Evolutionary conservation across 1,140 invertebrate genomes (phyloP).

Genomic region (Diploscapter pachys): DNA sequence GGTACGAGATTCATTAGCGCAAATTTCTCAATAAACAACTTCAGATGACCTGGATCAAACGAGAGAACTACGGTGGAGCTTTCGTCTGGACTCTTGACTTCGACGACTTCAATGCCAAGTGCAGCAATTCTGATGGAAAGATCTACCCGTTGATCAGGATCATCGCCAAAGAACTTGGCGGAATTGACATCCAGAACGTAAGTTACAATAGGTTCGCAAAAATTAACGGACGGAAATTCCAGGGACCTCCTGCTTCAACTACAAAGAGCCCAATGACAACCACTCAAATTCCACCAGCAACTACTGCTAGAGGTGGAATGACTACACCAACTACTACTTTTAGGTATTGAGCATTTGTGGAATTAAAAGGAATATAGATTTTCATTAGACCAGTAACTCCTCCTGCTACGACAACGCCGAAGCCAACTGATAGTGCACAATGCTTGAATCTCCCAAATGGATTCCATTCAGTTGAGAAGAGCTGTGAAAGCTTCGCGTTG

Average conservation of each 20-base stretch:
- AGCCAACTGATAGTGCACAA: not conserved
- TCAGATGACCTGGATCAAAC: slow-evolving; percentile 86
- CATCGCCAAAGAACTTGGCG: slow-evolving; percentile 65
- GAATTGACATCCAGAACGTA: slow-evolving; percentile 32
- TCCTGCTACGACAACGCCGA: slow-evolving; percentile 3
- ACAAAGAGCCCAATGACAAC: not conserved
- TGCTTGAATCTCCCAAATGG: slow-evolving; percentile 29
- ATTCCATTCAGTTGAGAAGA: slow-evolving; percentile 17
- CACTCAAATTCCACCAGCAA: slow-evolving; percentile 17
- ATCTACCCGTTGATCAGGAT: slow-evolving; percentile 85
- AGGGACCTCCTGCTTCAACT: slow-evolving; percentile 6
- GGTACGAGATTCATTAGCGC: slow-evolving; percentile 63
- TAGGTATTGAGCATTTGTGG: too few relatives aligned
- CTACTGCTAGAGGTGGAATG: slow-evolving; percentile 7
- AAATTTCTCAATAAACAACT: slow-evolving; percentile 23
- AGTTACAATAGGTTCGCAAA: not conserved
- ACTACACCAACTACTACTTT: slow-evolving; percentile 16
- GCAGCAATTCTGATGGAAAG: slow-evolving; percentile 64
- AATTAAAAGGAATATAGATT: not conserved
- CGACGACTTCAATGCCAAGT: slow-evolving; percentile 83
- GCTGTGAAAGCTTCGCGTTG: slow-evolving; percentile 29
- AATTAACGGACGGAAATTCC: not conserved
- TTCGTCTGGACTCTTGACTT: slow-evolving; percentile 96
- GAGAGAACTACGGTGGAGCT: slow-evolving; percentile 81
- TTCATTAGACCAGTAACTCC: not conserved